These are phyloP conservation scores for Lasaia peninsularis DNA, from an alignment of 1,140 invertebrate species.

Conservation along the genomic window DNA sequence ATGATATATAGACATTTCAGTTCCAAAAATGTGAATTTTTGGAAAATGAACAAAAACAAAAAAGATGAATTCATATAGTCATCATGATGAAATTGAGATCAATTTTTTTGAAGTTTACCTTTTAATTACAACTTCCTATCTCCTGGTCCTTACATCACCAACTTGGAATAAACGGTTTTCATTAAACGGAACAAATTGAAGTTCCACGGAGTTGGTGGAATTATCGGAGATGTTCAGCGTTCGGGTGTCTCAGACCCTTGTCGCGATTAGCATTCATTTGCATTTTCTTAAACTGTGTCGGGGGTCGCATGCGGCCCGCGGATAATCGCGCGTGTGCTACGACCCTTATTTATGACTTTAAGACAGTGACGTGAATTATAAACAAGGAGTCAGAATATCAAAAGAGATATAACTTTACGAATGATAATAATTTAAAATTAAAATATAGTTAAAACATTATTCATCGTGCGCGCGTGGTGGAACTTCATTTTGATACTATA, in stretches of 20 bases:
- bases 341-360: constrained; percentile 28
- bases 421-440: too few relatives aligned
- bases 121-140: too few relatives aligned
- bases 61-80: too few relatives aligned
- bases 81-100: too few relatives aligned
- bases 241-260: constrained; percentile 15
- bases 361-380: constrained; percentile 23
- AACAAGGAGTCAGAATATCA: constrained; percentile 28
- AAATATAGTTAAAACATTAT: too few relatives aligned
- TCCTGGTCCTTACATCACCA: too few relatives aligned
- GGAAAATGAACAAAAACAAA: too few relatives aligned
- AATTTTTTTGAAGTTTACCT: too few relatives aligned
- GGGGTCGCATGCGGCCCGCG: constrained; percentile 18
- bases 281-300: constrained; percentile 31
- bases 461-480: too few relatives aligned
- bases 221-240: constrained; percentile 12
- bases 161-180: constrained; percentile 6
- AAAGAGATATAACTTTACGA: constrained; percentile 3
- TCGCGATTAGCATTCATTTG: constrained; percentile 39
- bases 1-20: too few relatives aligned
- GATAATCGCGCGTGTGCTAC: constrained; percentile 26
- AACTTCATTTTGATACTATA: too few relatives aligned
- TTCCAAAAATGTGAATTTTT: too few relatives aligned
- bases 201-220: constrained; percentile 6
- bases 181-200: constrained; percentile 1